Evolutionary conservation across 2,888 invertebrate genomes (phyloP), one percentile per base, ranked within the genome.

Genomic region (Drosophila kambysellisi): DNA sequence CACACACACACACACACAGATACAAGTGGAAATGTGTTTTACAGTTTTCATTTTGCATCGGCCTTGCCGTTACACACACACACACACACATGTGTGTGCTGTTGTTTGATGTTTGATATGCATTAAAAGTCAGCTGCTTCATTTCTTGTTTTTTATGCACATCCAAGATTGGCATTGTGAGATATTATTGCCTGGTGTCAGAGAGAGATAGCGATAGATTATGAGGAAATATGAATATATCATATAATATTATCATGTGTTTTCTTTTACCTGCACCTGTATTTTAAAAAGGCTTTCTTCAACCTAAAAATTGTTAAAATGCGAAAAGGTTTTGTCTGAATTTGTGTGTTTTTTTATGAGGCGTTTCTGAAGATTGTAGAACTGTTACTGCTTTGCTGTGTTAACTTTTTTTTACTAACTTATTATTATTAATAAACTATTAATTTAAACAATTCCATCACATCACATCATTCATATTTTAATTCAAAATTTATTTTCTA

Each of bases 11-110:
- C 56, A 63, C 61, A 80, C 81, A 70, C 71, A 78, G 73, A 58
- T 70, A 73, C 59, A 76, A 67, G 67, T 82, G 74, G 57, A 81
- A 81, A 81, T 76, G 76, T 71, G 76, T 71, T 83, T 71, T 74
- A 69, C 74, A 73, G 59, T 82, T 77, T 77, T 76, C 81, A 79
- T 79, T 78, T 81, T 77, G 78, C 79, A 64, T 67, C 54, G 81
- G 79, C 79, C 79, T 79, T 79, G 79, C 64, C 65, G 12, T 39
- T 39, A 53, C 20, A 54, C 35, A 43, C 43, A 11, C 20, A 15
- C 7, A 20, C 46, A 46, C 25, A 8, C 17, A 1, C 9, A 17
- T 29, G 9, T 39, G 15, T 56, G 58, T 73, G 63, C 30, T 58
- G 63, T 39, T 72, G 73, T 72, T 39, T 63, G 57, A 46, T 72